Evolutionary conservation across 2,888 invertebrate species (phyloP).

Genomic region (Lycaena phlaeas): DNA sequence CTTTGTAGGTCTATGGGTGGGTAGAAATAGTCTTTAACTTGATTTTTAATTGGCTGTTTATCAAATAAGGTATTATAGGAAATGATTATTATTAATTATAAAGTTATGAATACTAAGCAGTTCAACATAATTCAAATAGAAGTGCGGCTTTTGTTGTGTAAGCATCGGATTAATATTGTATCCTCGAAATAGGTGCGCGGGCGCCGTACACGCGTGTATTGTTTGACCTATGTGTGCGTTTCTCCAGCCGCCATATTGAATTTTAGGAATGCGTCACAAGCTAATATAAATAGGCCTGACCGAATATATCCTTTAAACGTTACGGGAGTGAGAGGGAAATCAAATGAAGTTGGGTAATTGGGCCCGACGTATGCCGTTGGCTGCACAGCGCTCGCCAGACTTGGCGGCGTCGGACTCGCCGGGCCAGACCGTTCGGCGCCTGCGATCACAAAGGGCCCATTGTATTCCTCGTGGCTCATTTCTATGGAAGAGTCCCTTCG

Average conservation of each 20-base stretch:
- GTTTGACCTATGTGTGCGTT: slow-evolving; percentile 38
- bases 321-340: not conserved
- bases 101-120: too few species aligned
- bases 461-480: slow-evolving; percentile 52
- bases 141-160: slow-evolving; percentile 2
- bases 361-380: slow-evolving; percentile 13
- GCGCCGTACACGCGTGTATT: slow-evolving; percentile 12
- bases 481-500: slow-evolving; percentile 53
- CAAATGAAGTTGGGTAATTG: slow-evolving; percentile 4
- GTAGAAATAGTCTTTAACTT: too few species aligned
- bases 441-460: slow-evolving; percentile 63
- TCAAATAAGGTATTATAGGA: too few species aligned
- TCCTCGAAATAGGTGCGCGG: slow-evolving; percentile 7
- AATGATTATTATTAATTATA: too few species aligned
- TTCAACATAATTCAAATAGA: too few species aligned
- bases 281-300: not conserved
- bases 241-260: slow-evolving; percentile 18
- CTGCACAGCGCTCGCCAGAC: slow-evolving; percentile 36
- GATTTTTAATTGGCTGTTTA: too few species aligned
- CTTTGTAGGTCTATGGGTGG: too few species aligned
- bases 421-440: slow-evolving; percentile 68
- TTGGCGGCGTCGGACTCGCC: slow-evolving; percentile 33
- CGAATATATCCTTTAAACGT: slow-evolving; percentile 8
- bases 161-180: slow-evolving; percentile 14
- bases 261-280: slow-evolving; percentile 28